phyloP scores from a whole-genome alignment of 2,797 vertebrate genomes.

The Acipenser oxyrinchus region DNA sequence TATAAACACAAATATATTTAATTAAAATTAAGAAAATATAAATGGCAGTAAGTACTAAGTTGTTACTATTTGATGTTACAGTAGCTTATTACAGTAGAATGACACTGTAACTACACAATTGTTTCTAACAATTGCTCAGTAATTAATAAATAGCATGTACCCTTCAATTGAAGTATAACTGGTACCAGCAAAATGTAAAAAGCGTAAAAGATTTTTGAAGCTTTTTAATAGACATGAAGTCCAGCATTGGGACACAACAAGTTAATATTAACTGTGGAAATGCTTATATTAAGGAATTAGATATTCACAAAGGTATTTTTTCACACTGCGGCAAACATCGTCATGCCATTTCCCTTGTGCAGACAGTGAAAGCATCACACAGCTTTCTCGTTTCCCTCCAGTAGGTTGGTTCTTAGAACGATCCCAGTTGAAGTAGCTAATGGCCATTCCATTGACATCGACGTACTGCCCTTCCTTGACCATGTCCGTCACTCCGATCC shows the following conservation, averaged over 20 bases:
- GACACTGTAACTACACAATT: no score
- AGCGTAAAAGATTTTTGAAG: background rate
- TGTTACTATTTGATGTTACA: no score
- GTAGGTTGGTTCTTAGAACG: conserved; percentile 76
- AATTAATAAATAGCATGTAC: no score
- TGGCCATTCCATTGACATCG: conserved; percentile 77
- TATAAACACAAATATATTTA: no score
- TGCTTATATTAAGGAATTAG: conserved; percentile 68
- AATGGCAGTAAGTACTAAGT: no score
- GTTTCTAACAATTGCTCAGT: no score
- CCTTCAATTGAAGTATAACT: background rate
- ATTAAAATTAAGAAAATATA: no score
- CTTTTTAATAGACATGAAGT: background rate
- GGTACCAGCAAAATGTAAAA: background rate
- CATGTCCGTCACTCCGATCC: conserved; percentile 91
- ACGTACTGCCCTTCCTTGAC: conserved; percentile 84
- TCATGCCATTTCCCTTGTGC: conserved; percentile 89
- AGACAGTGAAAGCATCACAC: conserved; percentile 70
- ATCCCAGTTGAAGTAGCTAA: conserved; percentile 87
- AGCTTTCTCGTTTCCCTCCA: conserved; percentile 84
- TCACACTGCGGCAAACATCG: conserved; percentile 77
- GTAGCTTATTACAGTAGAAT: no score
- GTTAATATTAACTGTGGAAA: background rate
- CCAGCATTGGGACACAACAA: background rate
- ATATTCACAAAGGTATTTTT: conserved; percentile 91